phyloP scores from a whole-genome alignment of 2,113 vertebrate genomes.

The Campylorhamphus procurvoides region DNA sequence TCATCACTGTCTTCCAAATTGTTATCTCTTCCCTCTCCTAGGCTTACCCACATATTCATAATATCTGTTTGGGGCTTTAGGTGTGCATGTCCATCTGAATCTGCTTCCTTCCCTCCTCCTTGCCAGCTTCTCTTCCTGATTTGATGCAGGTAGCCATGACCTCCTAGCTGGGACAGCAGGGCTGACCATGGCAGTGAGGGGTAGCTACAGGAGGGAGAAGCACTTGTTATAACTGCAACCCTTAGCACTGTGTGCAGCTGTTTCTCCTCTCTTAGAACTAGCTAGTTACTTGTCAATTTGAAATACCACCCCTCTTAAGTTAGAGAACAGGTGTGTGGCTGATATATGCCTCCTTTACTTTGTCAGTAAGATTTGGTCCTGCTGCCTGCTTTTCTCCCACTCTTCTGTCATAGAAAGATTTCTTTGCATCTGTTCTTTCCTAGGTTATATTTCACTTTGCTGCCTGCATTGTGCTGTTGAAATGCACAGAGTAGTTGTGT shows the following conservation, averaged over 20 bases:
- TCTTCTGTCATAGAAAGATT: background rate
- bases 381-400: background rate
- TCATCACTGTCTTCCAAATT: background rate
- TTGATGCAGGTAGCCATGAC: background rate
- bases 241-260: background rate
- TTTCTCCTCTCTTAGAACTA: background rate
- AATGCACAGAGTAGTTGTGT: background rate
- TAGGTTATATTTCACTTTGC: background rate
- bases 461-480: background rate
- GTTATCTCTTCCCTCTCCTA: background rate
- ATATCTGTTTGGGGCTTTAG: background rate
- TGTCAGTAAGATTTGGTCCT: background rate
- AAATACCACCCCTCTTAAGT: background rate
- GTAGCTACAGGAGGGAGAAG: background rate
- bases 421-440: background rate
- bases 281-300: background rate
- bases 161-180: background rate
- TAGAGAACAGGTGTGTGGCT: background rate
- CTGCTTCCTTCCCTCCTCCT: background rate
- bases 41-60: background rate
- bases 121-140: background rate
- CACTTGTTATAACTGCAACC: accelerated
- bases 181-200: background rate
- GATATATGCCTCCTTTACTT: background rate
- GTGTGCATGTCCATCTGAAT: background rate